Percentiles rank a stretch among this genome's conserved stretches.
Conservation (phyloP, 2,888 invertebrate genomes). For the Dinocampus coccinellae region DNA sequence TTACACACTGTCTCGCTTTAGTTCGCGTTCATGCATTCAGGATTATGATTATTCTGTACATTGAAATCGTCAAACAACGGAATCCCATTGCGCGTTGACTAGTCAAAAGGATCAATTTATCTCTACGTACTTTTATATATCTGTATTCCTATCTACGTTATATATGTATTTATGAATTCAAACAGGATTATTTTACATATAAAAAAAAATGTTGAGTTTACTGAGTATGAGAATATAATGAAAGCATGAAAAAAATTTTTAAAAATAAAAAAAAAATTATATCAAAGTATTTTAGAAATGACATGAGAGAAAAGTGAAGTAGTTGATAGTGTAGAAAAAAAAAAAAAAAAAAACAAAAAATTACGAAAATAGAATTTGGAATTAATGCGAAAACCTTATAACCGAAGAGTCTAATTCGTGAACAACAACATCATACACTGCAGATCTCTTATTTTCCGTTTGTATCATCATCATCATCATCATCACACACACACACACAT, state of each 20-base stretch:
- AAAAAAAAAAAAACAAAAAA: neutral
- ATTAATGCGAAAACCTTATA: constrained; percentile 26
- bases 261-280: no score
- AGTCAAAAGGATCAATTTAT: neutral
- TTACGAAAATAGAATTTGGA: neutral
- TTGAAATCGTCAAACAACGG: constrained; percentile 6
- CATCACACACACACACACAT: neutral
- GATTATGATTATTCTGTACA: constrained; percentile 25
- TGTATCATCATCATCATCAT: no score
- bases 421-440: constrained; percentile 49
- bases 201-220: no score
- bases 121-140: neutral
- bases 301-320: no score
- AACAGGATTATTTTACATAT: no score
- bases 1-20: neutral
- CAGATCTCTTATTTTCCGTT: constrained; percentile 62
- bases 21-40: neutral
- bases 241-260: no score
- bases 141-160: no score
- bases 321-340: no score
- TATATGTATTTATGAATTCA: no score
- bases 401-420: constrained; percentile 60
- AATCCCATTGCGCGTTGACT: constrained; percentile 11
- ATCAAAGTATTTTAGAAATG: no score
- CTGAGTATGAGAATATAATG: no score